phyloP scores from a whole-genome alignment of 2,888 invertebrate genomes.

The Acleris literana region DNA sequence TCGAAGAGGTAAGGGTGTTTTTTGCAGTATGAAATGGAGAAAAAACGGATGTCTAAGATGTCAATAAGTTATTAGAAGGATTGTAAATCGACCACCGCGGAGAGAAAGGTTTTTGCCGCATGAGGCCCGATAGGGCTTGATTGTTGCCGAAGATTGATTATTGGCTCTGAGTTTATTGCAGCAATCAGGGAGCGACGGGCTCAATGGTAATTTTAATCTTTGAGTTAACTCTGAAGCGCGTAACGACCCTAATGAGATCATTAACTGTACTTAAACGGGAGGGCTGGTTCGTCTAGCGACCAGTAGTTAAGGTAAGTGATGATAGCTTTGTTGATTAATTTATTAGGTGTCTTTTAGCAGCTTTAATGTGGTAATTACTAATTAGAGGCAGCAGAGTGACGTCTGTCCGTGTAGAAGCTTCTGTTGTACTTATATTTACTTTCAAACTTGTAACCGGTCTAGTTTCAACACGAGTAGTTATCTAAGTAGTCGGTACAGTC shows the following conservation, averaged over 20 bases:
- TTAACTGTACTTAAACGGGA: not conserved
- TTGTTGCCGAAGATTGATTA: constrained; percentile 22
- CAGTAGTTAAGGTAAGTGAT: too few relatives aligned
- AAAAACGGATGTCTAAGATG: constrained; percentile 28
- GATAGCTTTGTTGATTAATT: too few relatives aligned
- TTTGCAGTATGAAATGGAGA: not conserved
- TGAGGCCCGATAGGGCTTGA: constrained; percentile 1
- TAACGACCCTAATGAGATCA: constrained; percentile 12
- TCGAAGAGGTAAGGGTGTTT: constrained; percentile 1
- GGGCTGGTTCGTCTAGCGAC: not conserved
- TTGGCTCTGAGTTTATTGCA: constrained; percentile 20
- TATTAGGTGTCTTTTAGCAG: too few relatives aligned
- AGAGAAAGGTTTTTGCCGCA: constrained; percentile 22
- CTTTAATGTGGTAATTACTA: too few relatives aligned
- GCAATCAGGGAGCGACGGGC: constrained; percentile 20
- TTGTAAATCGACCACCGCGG: constrained; percentile 36
- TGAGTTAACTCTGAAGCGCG: constrained; percentile 1
- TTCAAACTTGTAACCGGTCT: too few relatives aligned
- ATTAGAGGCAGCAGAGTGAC: too few relatives aligned
- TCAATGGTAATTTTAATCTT: constrained; percentile 9
- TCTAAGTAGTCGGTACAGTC: too few relatives aligned
- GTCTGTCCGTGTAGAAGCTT: too few relatives aligned
- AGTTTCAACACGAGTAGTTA: too few relatives aligned
- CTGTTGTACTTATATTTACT: too few relatives aligned
- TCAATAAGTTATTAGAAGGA: constrained; percentile 33